Evolutionary conservation across 64 coral and sea anemone genomes (phyloP).

Genomic region (Actinia tenebrosa): DNA sequence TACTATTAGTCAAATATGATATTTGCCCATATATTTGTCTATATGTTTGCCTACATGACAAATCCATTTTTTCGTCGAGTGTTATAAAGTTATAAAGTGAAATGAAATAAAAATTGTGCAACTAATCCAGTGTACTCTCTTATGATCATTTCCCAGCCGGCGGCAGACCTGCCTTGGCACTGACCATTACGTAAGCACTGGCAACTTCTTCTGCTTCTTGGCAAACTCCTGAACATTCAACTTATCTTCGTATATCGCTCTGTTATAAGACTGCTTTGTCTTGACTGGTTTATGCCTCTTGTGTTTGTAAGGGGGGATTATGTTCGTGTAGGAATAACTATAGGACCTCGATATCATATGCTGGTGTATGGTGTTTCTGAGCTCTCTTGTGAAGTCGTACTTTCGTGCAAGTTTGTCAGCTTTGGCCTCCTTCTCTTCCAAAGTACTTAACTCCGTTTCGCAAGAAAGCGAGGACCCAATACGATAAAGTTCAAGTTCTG

Average conservation of each 20-base stretch:
- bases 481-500: neutral
- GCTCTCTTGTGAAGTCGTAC: conserved; percentile 70
- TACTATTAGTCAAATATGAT: too few relatives aligned
- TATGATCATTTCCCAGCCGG: too few relatives aligned
- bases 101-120: too few relatives aligned
- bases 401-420: conserved; percentile 73
- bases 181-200: neutral
- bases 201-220: conserved; percentile 15
- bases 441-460: neutral
- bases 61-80: too few relatives aligned
- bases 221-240: conserved; percentile 63
- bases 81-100: too few relatives aligned
- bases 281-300: conserved; percentile 63
- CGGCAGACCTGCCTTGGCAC: too few relatives aligned
- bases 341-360: conserved; percentile 86
- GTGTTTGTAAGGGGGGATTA: conserved; percentile 71
- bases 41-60: too few relatives aligned
- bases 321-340: conserved; percentile 65
- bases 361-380: conserved; percentile 72
- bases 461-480: neutral
- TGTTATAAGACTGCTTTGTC: conserved; percentile 69
- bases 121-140: too few relatives aligned
- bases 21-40: too few relatives aligned
- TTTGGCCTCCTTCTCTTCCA: conserved; percentile 47
- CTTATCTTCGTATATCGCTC: conserved; percentile 77